Evolutionary conservation across 35 echinoderm and acorn worm species (phyloP), one percentile per base, ranked within the genome.

Genomic region (Patiria miniata): DNA sequence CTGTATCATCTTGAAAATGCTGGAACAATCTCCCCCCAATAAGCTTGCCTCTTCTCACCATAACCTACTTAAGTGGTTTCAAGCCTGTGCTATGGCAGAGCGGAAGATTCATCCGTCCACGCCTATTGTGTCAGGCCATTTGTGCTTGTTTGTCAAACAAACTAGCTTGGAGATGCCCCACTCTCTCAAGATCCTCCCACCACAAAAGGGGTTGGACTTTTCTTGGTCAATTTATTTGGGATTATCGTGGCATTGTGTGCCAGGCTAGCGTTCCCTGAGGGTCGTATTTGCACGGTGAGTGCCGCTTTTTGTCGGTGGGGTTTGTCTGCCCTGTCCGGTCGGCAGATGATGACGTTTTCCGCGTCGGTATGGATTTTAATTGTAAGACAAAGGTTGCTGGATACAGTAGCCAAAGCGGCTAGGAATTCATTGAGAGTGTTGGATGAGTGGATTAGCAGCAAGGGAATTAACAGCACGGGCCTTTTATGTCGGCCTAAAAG

Each of bases 151-250:
- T 73, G 65, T 73, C 65, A 73, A 73, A 73, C 65, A 73, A 73
- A 73, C 65, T 10, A 30, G 65, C 26, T 47, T 12, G 65, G 26
- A 73, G 26, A 18, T 26, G 14, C 26, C 34, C 26, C 65, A 18
- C 23, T 32, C 57, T 36, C 65, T 23, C 4, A 47, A 47, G 65
- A 73, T 73, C 65, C 34, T 30, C 65, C 65, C 65, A 47, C 26
- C 34, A 73, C 65, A 73, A 73, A 73, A 23, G 34, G 15, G n/a
- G n/a, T n/a, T 10, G 34, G 65, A 73, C 65, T 73, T 73, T 73
- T 73, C 29, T 73, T 73, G 65, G 65, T 73, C 65, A 73, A 73
- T 73, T 73, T 73, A 73, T 73, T 73, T 73, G 65, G 65, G 65
- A 73, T 73, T 73, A 73, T 34, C 65, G 65, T 15, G 65, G 65